phyloP scores from a whole-genome alignment of 2,888 invertebrate species.

The Pemphredon lugubris region DNA sequence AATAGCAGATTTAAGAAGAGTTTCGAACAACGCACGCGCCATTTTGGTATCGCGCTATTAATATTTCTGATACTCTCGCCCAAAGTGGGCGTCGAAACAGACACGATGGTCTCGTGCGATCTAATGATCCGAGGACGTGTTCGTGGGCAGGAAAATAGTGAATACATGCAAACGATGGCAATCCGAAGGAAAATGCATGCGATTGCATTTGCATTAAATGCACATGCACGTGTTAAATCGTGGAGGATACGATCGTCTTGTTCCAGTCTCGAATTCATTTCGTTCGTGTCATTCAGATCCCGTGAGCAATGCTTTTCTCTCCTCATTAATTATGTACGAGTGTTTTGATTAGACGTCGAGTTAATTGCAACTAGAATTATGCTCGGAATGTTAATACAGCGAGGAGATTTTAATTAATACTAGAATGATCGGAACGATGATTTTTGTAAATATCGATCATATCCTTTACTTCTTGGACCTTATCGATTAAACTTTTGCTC shows the following conservation, averaged over 20 bases:
- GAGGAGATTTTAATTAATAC: too few species aligned
- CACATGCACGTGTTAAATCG: background rate
- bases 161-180: slow-evolving; percentile 27
- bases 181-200: slow-evolving; percentile 19
- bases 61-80: background rate
- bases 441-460: too few species aligned
- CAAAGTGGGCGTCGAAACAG: slow-evolving; percentile 17
- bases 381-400: too few species aligned
- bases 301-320: background rate
- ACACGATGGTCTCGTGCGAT: slow-evolving; percentile 14
- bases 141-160: slow-evolving; percentile 5
- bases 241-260: background rate
- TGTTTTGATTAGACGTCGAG: background rate
- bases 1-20: too few species aligned
- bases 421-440: too few species aligned
- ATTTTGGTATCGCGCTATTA: background rate
- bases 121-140: slow-evolving; percentile 30
- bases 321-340: background rate
- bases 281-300: background rate
- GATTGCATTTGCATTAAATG: slow-evolving; percentile 38
- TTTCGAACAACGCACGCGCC: too few species aligned
- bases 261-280: background rate
- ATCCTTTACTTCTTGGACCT: too few species aligned
- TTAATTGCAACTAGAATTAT: too few species aligned
- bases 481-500: too few species aligned